Evolutionary conservation across 1,140 invertebrate genomes (phyloP).

Genomic region (Dinoponera quadriceps): DNA sequence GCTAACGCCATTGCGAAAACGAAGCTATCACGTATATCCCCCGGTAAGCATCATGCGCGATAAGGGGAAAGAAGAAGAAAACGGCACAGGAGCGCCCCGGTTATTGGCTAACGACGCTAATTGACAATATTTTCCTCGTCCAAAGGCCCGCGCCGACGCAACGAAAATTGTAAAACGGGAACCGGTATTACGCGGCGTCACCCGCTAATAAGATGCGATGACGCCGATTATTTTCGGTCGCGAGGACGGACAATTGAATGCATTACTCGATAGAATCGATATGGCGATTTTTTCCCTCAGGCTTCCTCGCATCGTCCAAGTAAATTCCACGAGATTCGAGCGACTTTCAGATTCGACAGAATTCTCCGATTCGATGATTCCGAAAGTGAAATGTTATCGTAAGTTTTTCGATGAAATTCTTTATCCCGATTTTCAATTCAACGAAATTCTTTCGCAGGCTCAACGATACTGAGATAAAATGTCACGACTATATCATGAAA

Average conservation of each 20-base stretch:
- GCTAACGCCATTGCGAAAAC: constrained; percentile 73
- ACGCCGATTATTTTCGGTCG: constrained; percentile 38
- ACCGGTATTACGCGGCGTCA: constrained; percentile 45
- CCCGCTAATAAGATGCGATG: constrained; percentile 31
- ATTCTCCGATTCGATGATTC: background rate
- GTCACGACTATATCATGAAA: too few relatives aligned
- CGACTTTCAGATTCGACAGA: background rate
- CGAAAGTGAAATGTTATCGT: background rate
- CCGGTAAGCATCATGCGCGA: constrained; percentile 29
- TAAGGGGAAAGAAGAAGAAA: background rate
- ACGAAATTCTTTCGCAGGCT: too few relatives aligned
- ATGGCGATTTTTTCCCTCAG: constrained; percentile 23
- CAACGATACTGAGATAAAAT: too few relatives aligned
- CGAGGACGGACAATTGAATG: constrained; percentile 6
- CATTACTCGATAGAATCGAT: constrained; percentile 28
- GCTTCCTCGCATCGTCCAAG: background rate
- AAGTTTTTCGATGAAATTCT: background rate
- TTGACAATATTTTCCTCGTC: constrained; percentile 32
- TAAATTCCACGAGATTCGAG: background rate
- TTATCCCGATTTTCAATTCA: too few relatives aligned
- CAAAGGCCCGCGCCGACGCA: constrained; percentile 18
- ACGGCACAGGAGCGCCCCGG: background rate
- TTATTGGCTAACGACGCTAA: constrained; percentile 46
- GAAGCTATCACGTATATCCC: constrained; percentile 48
- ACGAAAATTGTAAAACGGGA: constrained; percentile 48